Percentiles rank a stretch among this genome's conserved stretches.
Conservation (phyloP, 2,888 invertebrate genomes). For the Nipponacmea schrenckii region DNA sequence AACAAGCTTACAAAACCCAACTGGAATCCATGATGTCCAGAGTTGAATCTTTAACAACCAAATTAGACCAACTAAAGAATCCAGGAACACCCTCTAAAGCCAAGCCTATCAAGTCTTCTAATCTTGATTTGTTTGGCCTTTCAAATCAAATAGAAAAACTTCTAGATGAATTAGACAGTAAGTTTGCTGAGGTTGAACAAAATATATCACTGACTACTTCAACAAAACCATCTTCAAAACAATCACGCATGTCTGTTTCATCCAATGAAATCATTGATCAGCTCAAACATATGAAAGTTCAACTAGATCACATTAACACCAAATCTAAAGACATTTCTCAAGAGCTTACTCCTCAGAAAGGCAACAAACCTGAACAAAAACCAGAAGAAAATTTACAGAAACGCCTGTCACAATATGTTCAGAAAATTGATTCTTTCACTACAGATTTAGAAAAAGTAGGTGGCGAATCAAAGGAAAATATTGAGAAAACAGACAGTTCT, state of each 20-base stretch:
- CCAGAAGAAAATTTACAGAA: slow-evolving; percentile 34
- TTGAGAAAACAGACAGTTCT: slow-evolving; percentile 22
- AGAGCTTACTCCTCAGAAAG: slow-evolving; percentile 25
- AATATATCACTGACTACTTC: slow-evolving; percentile 5
- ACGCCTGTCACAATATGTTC: slow-evolving; percentile 43
- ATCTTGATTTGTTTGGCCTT: slow-evolving; percentile 13
- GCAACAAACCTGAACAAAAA: slow-evolving; percentile 24
- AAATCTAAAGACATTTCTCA: slow-evolving; percentile 45
- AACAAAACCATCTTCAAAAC: slow-evolving; percentile 1
- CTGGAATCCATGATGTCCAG: slow-evolving; percentile 81
- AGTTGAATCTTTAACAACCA: slow-evolving; percentile 85
- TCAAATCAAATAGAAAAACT: slow-evolving; percentile 47
- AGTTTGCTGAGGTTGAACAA: slow-evolving; percentile 46
- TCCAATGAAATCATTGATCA: slow-evolving; percentile 32
- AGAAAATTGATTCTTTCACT: slow-evolving; percentile 46
- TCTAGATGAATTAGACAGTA: slow-evolving; percentile 46
- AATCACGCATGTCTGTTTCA: slow-evolving; percentile 14
- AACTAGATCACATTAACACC: slow-evolving; percentile 44
- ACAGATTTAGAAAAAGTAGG: slow-evolving; percentile 34
- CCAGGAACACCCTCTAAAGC: slow-evolving; percentile 8
- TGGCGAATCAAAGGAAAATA: slow-evolving; percentile 34
- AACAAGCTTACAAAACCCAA: slow-evolving; percentile 74
- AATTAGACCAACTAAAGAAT: slow-evolving; percentile 69
- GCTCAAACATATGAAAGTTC: slow-evolving; percentile 50
- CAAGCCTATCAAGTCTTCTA: not conserved